Percentiles rank a stretch among this genome's conserved stretches.
phyloP scores from a whole-genome alignment of 2,888 invertebrate genomes.

The Drosophila seclusa region DNA sequence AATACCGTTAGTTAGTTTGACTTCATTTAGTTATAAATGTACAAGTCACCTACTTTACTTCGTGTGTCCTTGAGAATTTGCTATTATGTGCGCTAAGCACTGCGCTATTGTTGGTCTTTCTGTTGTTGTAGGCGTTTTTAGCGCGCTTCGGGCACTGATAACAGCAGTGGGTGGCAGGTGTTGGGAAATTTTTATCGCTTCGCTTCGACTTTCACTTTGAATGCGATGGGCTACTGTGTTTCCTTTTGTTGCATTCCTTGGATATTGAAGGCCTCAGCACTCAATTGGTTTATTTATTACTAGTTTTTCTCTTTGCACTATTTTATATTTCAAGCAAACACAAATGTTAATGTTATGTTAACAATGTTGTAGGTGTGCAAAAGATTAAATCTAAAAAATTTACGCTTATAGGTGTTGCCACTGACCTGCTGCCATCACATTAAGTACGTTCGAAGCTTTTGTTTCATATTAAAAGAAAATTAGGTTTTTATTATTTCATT shows the following conservation, averaged over 20 bases:
- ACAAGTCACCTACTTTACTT: conserved; percentile 36
- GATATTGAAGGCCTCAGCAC: neutral
- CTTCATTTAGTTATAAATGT: conserved; percentile 41
- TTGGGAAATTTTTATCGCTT: conserved; percentile 37
- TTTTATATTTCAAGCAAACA: conserved; percentile 26
- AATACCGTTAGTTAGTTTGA: conserved; percentile 23
- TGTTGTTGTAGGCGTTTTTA: conserved; percentile 57
- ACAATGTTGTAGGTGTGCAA: conserved; percentile 10
- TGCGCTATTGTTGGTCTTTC: conserved; percentile 16
- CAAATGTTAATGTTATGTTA: conserved; percentile 53
- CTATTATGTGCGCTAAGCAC: conserved; percentile 40
- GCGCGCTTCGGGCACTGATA: conserved; percentile 69
- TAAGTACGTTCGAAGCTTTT: conserved; percentile 7
- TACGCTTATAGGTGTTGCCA: conserved; percentile 4
- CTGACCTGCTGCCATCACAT: conserved; percentile 36
- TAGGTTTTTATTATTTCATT: conserved; percentile 38
- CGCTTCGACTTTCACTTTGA: conserved; percentile 30
- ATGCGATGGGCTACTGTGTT: neutral
- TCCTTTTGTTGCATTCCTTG: neutral
- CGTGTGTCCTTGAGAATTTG: conserved; percentile 60
- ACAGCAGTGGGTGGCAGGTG: conserved; percentile 56
- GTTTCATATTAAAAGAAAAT: conserved; percentile 12
- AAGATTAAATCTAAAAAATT: neutral
- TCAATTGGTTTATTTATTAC: conserved; percentile 37
- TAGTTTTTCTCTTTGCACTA: conserved; percentile 13